A percentile compares a stretch with the other conserved stretches of the same genome.
Conservation (phyloP, 2,888 invertebrate species). For the Tipula helvola region DNA sequence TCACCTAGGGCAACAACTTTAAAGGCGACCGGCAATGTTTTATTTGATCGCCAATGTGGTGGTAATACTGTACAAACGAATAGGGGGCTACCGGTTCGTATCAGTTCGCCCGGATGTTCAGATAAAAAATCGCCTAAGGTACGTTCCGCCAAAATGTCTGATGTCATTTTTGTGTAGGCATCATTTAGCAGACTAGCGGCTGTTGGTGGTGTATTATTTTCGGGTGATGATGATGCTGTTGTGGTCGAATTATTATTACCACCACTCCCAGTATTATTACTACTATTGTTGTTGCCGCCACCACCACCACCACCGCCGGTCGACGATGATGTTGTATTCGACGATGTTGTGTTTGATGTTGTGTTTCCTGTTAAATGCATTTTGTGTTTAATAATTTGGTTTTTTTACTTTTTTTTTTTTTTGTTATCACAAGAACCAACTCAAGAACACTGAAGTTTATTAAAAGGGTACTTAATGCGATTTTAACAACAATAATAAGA, state of each 20-base stretch:
- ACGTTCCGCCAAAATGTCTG: slow-evolving; percentile 77
- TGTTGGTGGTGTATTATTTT: slow-evolving; percentile 57
- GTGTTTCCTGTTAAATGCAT: slow-evolving; percentile 23
- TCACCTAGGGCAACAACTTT: slow-evolving; percentile 92
- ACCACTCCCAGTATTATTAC: slow-evolving; percentile 10
- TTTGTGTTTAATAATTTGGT: slow-evolving; percentile 13
- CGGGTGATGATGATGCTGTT: slow-evolving; percentile 34
- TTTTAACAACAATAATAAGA: background rate
- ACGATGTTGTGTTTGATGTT: slow-evolving; percentile 16
- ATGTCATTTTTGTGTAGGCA: slow-evolving; percentile 79
- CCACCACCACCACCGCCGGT: slow-evolving; percentile 20
- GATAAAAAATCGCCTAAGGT: slow-evolving; percentile 77
- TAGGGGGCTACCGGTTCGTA: slow-evolving; percentile 85
- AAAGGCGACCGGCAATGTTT: slow-evolving; percentile 93
- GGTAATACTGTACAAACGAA: slow-evolving; percentile 92
- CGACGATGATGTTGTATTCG: slow-evolving; percentile 16
- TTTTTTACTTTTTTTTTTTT: background rate
- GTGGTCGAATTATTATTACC: slow-evolving; percentile 28
- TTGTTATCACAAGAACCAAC: background rate
- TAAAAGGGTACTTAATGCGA: background rate
- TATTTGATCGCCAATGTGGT: slow-evolving; percentile 95
- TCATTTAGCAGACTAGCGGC: slow-evolving; percentile 58
- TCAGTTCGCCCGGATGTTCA: slow-evolving; percentile 84
- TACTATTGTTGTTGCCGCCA: slow-evolving; percentile 21
- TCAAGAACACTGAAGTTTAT: background rate